Evolutionary conservation across 1,140 invertebrate species (phyloP), one percentile per base, ranked within the genome.

Genomic region (Diorhabda sublineata): DNA sequence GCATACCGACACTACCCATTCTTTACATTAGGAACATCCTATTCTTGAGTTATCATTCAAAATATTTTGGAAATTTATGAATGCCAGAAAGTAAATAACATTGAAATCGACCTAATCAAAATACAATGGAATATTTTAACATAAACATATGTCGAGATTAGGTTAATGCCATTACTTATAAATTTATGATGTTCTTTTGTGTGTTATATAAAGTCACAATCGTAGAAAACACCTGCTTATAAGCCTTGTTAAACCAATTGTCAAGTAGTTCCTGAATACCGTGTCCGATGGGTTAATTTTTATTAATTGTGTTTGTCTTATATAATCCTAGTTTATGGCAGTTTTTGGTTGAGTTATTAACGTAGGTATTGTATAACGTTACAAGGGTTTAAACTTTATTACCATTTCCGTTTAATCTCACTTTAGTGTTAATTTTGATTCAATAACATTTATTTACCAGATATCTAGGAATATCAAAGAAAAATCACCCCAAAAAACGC

Each of bases 81-180:
- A 52, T 52, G 47, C 47, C 47, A 52, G 47, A 52, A 52, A 52
- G 47, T 52, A 52, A 52, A 52, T 52, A 52, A 52, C 47, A 52
- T 52, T 52, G 47, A 52, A 52, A 52, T 52, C 47, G 47, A 52
- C 47, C 47, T 52, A 52, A 52, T 52, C 47, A 52, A 52, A 52
- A 52, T 52, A 52, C 47, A 52, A 52, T 52, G 47, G 47, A 52
- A 52, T 52, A 52, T 52, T 52, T 52, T 52, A 52, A 52, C 47
- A 52, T 52, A 52, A 52, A 52, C 47, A 52, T 52, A 52, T 52
- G 47, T 52, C 47, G 47, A 52, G 47, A 52, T 52, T 52, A 52
- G 47, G 47, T 6, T 52, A 52, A 52, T 52, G n/a, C n/a, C 47
- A n/a, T 52, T 52, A 52, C n/a, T 52, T 52, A 52, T 3, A 52